Base-by-base conservation (phyloP, 2,113 vertebrate species). In the Mormoops blainvillei region DNA sequence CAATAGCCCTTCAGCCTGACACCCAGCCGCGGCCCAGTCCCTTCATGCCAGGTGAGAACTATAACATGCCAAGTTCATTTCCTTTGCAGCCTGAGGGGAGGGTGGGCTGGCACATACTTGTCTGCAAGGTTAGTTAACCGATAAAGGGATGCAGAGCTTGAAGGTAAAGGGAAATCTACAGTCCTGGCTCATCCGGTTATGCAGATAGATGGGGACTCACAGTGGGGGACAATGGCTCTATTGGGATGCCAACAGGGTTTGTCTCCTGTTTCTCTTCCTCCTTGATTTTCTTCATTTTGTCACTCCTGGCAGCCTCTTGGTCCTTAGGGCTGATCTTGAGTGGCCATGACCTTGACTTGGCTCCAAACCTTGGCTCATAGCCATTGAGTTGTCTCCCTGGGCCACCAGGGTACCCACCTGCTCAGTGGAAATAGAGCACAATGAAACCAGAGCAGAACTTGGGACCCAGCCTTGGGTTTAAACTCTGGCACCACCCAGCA, bases 61-160 rank as follows among this genome's bases (percentile, higher is more conserved):
- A 14, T 3, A 82, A 63, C 87, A 67, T 85, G 88, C 91, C 96
- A 94, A 83, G 43, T 82, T 95, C 88, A 86, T 94, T 97, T 97
- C 96, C 95, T 97, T 28, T 88, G 95, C 43, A 45, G 94, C 95
- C 82, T 0, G n/a, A 96, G 91, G 95, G 95, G 76, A 92, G 85
- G 94, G 94, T 85, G 94, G 94, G 88, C 94, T 93, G 97, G 91
- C 97, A 96, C 0, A n/a, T 80, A 92, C 94, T 96, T 96, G 96
- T 95, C 93, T 97, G 91, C 61, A 24, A 86, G 93, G 87, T 67
- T 76, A 18, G 76, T 87, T 94, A 87, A 93, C 90, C 52, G 61
- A 90, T 87, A 67, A 89, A 92, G 85, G 71, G 52, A 45, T 48
- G 31, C 24, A 71, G 77, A 71, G 61, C n/a, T 71, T 33, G 58